phyloP scores from a whole-genome alignment of 2,797 vertebrate genomes.

The Cheirogaleus major region DNA sequence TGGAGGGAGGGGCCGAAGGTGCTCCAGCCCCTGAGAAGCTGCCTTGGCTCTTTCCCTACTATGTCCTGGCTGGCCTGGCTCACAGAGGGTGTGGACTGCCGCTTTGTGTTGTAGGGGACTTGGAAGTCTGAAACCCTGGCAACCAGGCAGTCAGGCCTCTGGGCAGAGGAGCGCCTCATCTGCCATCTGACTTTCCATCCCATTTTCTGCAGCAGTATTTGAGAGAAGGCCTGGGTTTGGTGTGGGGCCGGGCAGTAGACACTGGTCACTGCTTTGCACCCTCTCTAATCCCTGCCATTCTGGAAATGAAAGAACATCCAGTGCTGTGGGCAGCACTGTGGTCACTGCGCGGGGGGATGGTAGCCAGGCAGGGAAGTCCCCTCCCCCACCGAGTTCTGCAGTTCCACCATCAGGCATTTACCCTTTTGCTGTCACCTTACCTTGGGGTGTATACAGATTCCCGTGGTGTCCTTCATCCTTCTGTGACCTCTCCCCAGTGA shows the following conservation, averaged over 20 bases:
- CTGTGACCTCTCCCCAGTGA: not conserved
- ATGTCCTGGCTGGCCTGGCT: not conserved
- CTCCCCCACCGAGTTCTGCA: rapidly evolving
- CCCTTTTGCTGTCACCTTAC: not conserved
- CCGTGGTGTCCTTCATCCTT: not conserved
- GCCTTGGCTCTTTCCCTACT: not conserved
- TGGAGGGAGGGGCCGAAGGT: not conserved
- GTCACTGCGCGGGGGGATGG: rapidly evolving
- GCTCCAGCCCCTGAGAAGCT: not conserved
- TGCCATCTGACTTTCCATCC: not conserved
- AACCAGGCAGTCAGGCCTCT: not conserved
- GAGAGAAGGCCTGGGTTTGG: not conserved
- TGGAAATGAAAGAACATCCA: not conserved
- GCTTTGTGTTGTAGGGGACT: not conserved
- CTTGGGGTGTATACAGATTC: not conserved
- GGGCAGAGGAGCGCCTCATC: not conserved
- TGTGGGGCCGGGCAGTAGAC: not conserved
- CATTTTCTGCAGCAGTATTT: not conserved
- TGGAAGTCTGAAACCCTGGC: not conserved
- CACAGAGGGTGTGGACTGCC: not conserved
- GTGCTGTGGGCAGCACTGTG: rapidly evolving
- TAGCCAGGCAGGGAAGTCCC: not conserved
- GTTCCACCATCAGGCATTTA: not conserved
- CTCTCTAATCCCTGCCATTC: not conserved
- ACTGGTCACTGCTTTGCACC: not conserved